A percentile compares a stretch with the other conserved stretches of the same genome.
Conservation (phyloP, 1,140 invertebrate species). For the Drosophila rhopaloa region DNA sequence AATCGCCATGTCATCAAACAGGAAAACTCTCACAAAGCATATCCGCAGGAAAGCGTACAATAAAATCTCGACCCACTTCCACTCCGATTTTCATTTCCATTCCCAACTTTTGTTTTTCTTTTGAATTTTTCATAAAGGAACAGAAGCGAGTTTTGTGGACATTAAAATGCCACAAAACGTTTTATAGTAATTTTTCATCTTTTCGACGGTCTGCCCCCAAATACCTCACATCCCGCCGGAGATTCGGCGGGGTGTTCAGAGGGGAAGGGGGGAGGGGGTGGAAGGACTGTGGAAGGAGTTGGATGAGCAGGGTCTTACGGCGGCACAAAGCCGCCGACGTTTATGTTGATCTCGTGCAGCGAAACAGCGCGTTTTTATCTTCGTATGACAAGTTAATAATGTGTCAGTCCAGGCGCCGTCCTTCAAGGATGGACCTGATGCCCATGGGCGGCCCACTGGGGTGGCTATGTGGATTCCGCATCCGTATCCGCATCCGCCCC, state of each 20-base stretch:
- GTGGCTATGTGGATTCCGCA: constrained; percentile 12
- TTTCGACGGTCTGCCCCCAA: constrained; percentile 50
- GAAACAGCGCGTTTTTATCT: constrained; percentile 78
- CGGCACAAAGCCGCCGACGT: constrained; percentile 46
- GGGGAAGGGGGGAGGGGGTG: too few relatives aligned
- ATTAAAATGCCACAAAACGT: constrained; percentile 84
- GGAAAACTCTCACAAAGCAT: constrained; percentile 12
- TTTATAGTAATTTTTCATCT: constrained; percentile 84
- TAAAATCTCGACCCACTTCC: constrained; percentile 7
- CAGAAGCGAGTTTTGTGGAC: constrained; percentile 68
- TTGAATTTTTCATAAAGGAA: constrained; percentile 70
- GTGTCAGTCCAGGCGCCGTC: constrained; percentile 70
- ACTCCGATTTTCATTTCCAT: constrained; percentile 7
- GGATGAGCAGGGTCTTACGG: constrained; percentile 14
- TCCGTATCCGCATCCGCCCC: constrained; percentile 18
- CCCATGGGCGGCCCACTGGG: neutral
- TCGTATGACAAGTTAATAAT: constrained; percentile 84
- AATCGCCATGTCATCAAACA: constrained; percentile 9
- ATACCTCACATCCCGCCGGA: constrained; percentile 22
- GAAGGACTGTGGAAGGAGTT: too few relatives aligned
- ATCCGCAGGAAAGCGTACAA: constrained; percentile 8
- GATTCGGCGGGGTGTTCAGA: neutral
- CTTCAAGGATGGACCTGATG: constrained; percentile 11
- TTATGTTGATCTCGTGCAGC: constrained; percentile 74
- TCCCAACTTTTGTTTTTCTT: constrained; percentile 65